Evolutionary conservation across 92 coral and sea anemone species (phyloP).

Genomic region (Ricordea florida): DNA sequence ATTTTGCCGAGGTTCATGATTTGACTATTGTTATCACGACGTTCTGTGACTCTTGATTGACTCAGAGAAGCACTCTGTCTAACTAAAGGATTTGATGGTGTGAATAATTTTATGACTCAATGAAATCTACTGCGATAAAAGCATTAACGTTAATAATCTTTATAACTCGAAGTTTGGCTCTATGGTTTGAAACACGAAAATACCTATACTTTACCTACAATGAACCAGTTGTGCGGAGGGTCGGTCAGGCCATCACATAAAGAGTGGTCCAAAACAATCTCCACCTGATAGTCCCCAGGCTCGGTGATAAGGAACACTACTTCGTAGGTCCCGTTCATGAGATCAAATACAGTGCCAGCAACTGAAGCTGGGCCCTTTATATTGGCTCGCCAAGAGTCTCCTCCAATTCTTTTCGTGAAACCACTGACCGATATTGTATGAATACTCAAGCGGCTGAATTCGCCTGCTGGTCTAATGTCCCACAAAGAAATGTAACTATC

Average conservation of each 20-base stretch:
- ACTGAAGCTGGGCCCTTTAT: slow-evolving; percentile 84
- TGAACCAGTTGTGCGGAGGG: slow-evolving; percentile 84
- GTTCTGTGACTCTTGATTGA: no score
- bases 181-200: no score
- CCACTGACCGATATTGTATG: slow-evolving; percentile 66
- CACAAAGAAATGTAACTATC: slow-evolving; percentile 74
- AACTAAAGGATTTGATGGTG: no score
- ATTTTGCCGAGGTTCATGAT: no score
- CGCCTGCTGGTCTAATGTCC: slow-evolving; percentile 93
- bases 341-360: slow-evolving; percentile 85
- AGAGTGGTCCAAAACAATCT: slow-evolving; percentile 77
- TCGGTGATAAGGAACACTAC: slow-evolving; percentile 76
- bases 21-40: no score
- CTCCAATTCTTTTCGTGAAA: slow-evolving; percentile 68
- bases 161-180: no score
- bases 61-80: no score
- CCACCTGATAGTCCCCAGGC: slow-evolving; percentile 69
- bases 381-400: slow-evolving; percentile 91
- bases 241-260: slow-evolving; percentile 77
- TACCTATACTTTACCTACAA: slow-evolving; percentile 65
- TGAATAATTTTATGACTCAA: no score
- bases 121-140: no score
- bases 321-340: slow-evolving; percentile 87
- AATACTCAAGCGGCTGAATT: slow-evolving; percentile 81
- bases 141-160: no score